phyloP scores from a whole-genome alignment of 2,888 invertebrate genomes.

The Helleia helle region DNA sequence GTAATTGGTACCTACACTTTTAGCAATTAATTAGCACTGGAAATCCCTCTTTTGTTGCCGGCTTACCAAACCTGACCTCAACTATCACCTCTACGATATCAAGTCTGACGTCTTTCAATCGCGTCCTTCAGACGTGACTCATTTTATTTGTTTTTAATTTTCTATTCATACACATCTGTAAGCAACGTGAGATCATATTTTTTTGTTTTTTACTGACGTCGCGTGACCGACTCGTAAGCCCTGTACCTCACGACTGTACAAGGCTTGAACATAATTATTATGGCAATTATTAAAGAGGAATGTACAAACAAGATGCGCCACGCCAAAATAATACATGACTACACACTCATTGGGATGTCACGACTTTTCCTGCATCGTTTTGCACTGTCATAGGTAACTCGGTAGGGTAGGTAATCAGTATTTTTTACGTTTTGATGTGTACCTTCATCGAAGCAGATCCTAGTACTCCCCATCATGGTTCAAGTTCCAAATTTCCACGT shows the following conservation, averaged over 20 bases:
- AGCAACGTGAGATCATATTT: conserved; percentile 23
- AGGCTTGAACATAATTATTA: conserved; percentile 6
- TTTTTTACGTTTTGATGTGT: no score
- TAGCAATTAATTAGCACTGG: background rate
- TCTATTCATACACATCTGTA: conserved; percentile 16
- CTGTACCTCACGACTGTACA: conserved; percentile 23
- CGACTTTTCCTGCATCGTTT: background rate
- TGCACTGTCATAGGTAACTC: no score
- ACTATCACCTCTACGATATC: no score
- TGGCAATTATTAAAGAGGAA: conserved; percentile 8
- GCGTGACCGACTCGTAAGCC: conserved; percentile 25
- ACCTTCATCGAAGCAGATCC: no score
- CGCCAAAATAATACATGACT: background rate
- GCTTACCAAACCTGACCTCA: no score
- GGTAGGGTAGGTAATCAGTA: no score
- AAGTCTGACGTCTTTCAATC: no score
- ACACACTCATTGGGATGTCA: background rate
- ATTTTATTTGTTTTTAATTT: no score
- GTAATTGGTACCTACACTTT: no score
- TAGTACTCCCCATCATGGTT: no score
- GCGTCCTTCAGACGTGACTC: background rate
- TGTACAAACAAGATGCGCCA: background rate
- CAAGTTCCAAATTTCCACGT: no score
- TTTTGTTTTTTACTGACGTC: conserved; percentile 18
- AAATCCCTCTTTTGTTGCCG: no score